Percentiles rank a stretch among this genome's conserved stretches.
phyloP scores from a whole-genome alignment of 2,888 invertebrate species.

The Cryptocheilus praepositus region DNA sequence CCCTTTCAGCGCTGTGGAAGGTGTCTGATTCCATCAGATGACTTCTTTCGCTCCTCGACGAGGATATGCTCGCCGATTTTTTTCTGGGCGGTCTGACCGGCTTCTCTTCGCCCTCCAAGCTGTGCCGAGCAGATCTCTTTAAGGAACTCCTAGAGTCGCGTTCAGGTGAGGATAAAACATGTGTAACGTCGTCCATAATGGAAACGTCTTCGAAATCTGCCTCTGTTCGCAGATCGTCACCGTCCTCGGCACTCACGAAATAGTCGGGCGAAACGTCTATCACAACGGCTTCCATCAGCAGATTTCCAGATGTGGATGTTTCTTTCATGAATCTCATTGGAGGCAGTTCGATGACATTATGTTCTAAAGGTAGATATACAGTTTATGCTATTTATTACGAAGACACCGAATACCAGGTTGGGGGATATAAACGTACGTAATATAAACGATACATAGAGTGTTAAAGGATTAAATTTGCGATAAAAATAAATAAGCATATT shows the following conservation, averaged over 20 bases:
- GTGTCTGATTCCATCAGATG: constrained; percentile 66
- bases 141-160: constrained; percentile 43
- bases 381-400: too few species aligned
- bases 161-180: constrained; percentile 57
- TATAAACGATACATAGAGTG: too few species aligned
- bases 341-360: constrained; percentile 90
- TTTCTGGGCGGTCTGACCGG: constrained; percentile 80
- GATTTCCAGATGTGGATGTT: constrained; percentile 90
- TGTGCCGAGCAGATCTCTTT: constrained; percentile 38
- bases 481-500: too few species aligned
- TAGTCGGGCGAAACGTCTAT: constrained; percentile 93
- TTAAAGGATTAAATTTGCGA: too few species aligned
- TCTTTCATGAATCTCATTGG: constrained; percentile 92
- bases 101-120: constrained; percentile 76
- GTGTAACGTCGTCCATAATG: constrained; percentile 83
- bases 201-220: constrained; percentile 92
- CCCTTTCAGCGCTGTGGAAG: constrained; percentile 70
- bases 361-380: constrained; percentile 78
- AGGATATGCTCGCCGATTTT: constrained; percentile 78
- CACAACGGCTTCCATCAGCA: constrained; percentile 93
- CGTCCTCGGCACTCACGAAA: constrained; percentile 86
- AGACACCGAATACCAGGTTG: too few species aligned
- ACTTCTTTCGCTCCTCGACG: constrained; percentile 72
- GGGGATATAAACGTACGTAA: too few species aligned
- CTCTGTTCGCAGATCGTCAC: constrained; percentile 90